Percentiles rank a stretch among this genome's conserved stretches.
Evolutionary conservation across 2,113 vertebrate genomes (phyloP).

Genomic region (Mustelus asterias): DNA sequence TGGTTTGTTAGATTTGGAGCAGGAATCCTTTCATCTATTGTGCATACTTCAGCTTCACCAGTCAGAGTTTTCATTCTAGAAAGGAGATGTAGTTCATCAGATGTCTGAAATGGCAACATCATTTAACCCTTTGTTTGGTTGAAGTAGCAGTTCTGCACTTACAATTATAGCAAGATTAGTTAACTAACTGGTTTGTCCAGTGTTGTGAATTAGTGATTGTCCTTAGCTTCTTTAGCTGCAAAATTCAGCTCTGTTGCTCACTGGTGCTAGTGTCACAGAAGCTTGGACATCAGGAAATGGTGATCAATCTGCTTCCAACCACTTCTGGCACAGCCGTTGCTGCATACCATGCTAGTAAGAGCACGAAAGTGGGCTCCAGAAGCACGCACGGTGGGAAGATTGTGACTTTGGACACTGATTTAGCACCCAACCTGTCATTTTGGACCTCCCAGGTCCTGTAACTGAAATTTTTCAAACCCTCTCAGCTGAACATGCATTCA

Average conservation of each 20-base stretch:
- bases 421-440: background rate
- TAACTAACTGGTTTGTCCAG: background rate
- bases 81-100: background rate
- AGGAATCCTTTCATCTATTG: conserved; percentile 25
- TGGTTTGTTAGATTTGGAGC: conserved; percentile 1
- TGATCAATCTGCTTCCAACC: too few relatives aligned
- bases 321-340: background rate
- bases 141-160: background rate
- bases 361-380: background rate
- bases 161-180: background rate
- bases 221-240: background rate
- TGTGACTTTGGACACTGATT: background rate
- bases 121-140: conserved; percentile 15
- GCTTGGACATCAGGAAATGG: background rate
- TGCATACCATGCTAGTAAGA: background rate
- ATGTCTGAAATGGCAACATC: conserved; percentile 16
- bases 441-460: background rate
- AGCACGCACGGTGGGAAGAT: background rate
- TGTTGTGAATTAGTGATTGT: background rate
- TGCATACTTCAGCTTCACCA: background rate
- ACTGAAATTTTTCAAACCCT: background rate
- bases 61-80: background rate
- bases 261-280: background rate
- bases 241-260: background rate
- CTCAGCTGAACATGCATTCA: background rate